A percentile compares a stretch with the other conserved stretches of the same genome.
Conservation (phyloP, 2,113 vertebrate species). For the Pseudolaguvia tuberculata region DNA sequence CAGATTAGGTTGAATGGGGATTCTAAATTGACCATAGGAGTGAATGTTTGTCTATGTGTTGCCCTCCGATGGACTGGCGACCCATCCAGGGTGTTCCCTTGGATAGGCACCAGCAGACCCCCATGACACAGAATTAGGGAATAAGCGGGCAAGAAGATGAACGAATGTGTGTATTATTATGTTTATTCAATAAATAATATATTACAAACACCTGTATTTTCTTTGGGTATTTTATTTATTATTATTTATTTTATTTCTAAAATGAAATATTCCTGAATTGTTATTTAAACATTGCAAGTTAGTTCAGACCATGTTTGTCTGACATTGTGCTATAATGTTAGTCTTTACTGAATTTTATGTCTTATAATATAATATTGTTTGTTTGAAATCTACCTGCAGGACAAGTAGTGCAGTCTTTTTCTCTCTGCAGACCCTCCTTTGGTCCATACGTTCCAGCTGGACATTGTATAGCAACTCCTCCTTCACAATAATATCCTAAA, state of each 20-base stretch:
- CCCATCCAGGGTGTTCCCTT: too few species aligned
- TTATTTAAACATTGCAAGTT: neutral
- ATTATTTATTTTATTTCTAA: too few species aligned
- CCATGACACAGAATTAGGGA: too few species aligned
- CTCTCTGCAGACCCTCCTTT: slow-evolving; percentile 58
- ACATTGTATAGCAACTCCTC: slow-evolving; percentile 60
- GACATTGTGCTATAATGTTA: neutral
- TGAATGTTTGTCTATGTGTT: too few species aligned
- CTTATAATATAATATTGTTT: neutral
- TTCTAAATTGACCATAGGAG: too few species aligned
- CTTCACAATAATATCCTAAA: slow-evolving; percentile 73
- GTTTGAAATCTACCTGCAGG: slow-evolving; percentile 65
- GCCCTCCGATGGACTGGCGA: too few species aligned
- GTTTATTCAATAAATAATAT: neutral
- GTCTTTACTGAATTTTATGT: too few species aligned
- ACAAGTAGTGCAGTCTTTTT: slow-evolving; percentile 64
- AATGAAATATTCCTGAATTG: neutral
- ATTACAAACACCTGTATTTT: too few species aligned
- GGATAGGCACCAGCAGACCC: too few species aligned
- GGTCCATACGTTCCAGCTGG: slow-evolving; percentile 71
- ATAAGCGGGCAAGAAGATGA: too few species aligned
- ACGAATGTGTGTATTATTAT: neutral
- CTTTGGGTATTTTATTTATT: neutral
- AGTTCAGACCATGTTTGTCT: too few species aligned
- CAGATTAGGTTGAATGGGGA: too few species aligned